A percentile compares a stretch with the other conserved stretches of the same genome.
Evolutionary conservation across 2,113 vertebrate species (phyloP).

Genomic region (Notarius lentiginosus): DNA sequence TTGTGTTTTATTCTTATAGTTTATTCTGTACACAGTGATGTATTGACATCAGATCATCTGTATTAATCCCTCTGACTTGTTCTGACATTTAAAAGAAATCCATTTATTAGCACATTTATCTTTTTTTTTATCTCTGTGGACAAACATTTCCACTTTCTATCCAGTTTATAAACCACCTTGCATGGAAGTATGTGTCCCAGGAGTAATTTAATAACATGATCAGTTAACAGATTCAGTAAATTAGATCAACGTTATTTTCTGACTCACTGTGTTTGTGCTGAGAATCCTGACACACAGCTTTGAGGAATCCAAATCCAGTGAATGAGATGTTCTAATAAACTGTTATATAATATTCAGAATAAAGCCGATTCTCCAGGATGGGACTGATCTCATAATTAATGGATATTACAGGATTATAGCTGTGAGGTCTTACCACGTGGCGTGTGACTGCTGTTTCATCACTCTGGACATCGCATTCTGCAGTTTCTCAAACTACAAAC

Average conservation of each 20-base stretch:
- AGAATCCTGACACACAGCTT: neutral
- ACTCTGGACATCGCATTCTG: slow-evolving; percentile 85
- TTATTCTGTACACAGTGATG: neutral
- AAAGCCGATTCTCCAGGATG: too few species aligned
- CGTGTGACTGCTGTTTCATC: slow-evolving; percentile 76
- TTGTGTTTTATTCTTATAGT: neutral
- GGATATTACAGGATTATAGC: too few species aligned
- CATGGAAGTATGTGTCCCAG: neutral
- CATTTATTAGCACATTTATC: neutral
- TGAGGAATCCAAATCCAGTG: neutral
- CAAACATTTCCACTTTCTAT: neutral
- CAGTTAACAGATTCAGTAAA: too few species aligned
- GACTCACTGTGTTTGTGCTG: too few species aligned
- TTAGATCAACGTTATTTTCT: too few species aligned
- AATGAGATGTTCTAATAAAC: neutral
- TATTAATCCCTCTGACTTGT: neutral
- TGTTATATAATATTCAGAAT: neutral
- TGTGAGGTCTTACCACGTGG: slow-evolving; percentile 76
- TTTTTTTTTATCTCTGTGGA: neutral
- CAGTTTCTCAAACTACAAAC: slow-evolving; percentile 84
- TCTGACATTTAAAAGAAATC: neutral
- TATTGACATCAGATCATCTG: neutral
- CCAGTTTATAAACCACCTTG: neutral
- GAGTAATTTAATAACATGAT: too few species aligned
- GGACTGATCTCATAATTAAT: neutral